Evolutionary conservation across 2,113 vertebrate species (phyloP).

Genomic region (Onychorhynchus coronatus): DNA sequence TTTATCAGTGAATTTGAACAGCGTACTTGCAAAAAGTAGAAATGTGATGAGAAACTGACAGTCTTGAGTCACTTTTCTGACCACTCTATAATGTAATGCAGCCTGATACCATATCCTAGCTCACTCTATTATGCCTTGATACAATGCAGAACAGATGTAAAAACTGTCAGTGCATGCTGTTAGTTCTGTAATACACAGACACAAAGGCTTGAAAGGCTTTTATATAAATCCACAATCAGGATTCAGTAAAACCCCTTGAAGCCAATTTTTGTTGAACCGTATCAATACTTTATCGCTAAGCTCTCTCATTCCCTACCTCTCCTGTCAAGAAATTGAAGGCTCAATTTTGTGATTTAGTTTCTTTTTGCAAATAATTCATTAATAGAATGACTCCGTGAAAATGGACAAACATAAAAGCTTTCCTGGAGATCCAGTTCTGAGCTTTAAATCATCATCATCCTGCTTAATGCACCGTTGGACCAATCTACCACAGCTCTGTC

Average conservation of each 20-base stretch:
- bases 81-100: not conserved
- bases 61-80: not conserved
- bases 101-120: not conserved
- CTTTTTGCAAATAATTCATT: not conserved
- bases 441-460: slow-evolving; percentile 44
- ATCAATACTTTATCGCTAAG: slow-evolving; percentile 15
- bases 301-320: not conserved
- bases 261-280: not conserved
- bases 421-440: not conserved
- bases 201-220: slow-evolving; percentile 34
- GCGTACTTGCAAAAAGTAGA: not conserved
- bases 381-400: slow-evolving; percentile 21
- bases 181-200: not conserved
- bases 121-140: not conserved
- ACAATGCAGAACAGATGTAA: slow-evolving; percentile 32
- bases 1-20: not conserved
- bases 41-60: not conserved
- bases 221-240: slow-evolving; percentile 30
- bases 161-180: not conserved
- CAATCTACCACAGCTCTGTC: not conserved
- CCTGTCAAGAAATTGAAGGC: not conserved
- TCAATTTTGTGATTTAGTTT: slow-evolving; percentile 22
- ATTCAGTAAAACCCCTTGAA: slow-evolving; percentile 32
- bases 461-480: not conserved
- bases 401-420: slow-evolving; percentile 27